phyloP scores from a whole-genome alignment of 2,113 vertebrate genomes.

The Oriolus oriolus region DNA sequence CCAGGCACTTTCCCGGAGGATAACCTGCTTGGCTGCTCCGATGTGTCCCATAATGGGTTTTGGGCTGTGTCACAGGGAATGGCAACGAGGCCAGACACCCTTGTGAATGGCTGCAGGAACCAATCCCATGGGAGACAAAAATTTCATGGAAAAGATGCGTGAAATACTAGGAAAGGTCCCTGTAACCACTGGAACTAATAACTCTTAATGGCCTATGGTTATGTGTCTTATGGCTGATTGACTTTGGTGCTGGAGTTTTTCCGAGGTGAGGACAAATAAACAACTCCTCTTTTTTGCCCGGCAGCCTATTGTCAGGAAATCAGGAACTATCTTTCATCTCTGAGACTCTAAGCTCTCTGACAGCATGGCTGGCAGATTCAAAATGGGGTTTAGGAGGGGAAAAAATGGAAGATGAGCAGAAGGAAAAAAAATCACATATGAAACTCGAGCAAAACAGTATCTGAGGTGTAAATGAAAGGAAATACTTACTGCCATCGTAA shows the following conservation, averaged over 20 bases:
- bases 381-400: neutral
- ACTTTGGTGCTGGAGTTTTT: neutral
- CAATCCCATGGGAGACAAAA: neutral
- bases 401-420: neutral
- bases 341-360: neutral
- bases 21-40: neutral
- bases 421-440: neutral
- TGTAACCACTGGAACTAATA: slow-evolving; percentile 9
- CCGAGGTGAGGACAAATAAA: neutral
- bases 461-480: neutral
- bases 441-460: neutral
- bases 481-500: slow-evolving; percentile 91
- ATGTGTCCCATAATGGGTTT: neutral
- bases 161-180: neutral
- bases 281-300: neutral
- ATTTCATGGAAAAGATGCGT: neutral
- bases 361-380: neutral
- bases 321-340: neutral
- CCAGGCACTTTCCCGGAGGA: neutral
- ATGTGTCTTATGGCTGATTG: neutral
- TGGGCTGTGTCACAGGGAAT: neutral
- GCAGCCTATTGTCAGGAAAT: neutral
- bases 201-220: neutral
- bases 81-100: neutral
- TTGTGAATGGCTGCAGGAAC: neutral